These are phyloP conservation scores for human DNA, from an alignment of 2,113 vertebrate species.

Conservation along the genomic window GRCh38 chrX:42877501-42878000, in stretches of 20 bases:
- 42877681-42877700: background rate
- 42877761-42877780: background rate
- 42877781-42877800: background rate
- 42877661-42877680: too few relatives aligned
- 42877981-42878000: background rate
- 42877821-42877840: background rate
- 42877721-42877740: constrained; percentile 4
- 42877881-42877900: background rate
- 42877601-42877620: too few relatives aligned
- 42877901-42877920: background rate
- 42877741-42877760: background rate
- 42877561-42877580: too few relatives aligned
- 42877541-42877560: too few relatives aligned
- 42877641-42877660: too few relatives aligned
- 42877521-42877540: too few relatives aligned
- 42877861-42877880: constrained; percentile 38
- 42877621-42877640: too few relatives aligned
- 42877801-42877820: background rate
- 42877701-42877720: background rate
- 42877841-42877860: background rate
- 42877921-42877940: constrained; percentile 46
- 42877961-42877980: constrained; percentile 31
- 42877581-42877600: too few relatives aligned
- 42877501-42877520: too few relatives aligned
- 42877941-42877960: background rate